Evolutionary conservation across 2,888 invertebrate genomes (phyloP).

Genomic region (Anaspis maculata): DNA sequence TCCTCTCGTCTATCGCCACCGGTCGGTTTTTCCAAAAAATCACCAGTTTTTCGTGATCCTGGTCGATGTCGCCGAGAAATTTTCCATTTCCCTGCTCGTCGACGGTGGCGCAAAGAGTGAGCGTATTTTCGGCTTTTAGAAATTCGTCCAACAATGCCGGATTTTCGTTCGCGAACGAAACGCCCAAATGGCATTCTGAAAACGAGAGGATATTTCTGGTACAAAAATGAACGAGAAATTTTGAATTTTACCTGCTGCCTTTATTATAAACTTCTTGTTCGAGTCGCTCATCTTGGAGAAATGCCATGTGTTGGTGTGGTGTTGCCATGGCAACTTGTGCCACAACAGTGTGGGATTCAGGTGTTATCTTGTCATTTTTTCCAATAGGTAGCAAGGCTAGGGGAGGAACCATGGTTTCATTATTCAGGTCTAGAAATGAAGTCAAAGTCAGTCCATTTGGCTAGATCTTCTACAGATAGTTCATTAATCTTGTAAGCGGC

Average conservation of each 20-base stretch:
- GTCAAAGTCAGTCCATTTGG: too few relatives aligned
- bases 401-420: too few relatives aligned
- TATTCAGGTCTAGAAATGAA: too few relatives aligned
- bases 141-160: slow-evolving; percentile 42
- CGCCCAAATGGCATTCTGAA: slow-evolving; percentile 31
- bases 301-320: too few relatives aligned
- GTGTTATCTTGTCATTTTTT: too few relatives aligned
- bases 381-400: too few relatives aligned
- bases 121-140: slow-evolving; percentile 42
- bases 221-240: slow-evolving; percentile 5
- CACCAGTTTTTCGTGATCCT: slow-evolving; percentile 26
- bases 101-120: slow-evolving; percentile 41
- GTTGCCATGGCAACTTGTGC: slow-evolving; percentile 4
- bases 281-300: slow-evolving; percentile 20
- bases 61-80: slow-evolving; percentile 25
- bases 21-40: slow-evolving; percentile 56
- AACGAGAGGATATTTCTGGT: slow-evolving; percentile 2
- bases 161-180: slow-evolving; percentile 23
- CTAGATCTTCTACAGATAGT: too few relatives aligned
- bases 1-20: slow-evolving; percentile 50
- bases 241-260: slow-evolving; percentile 23
- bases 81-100: slow-evolving; percentile 34
- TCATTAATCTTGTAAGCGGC: too few relatives aligned
- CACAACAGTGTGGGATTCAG: too few relatives aligned
- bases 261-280: slow-evolving; percentile 27